Percentiles rank a stretch among this genome's conserved stretches.
phyloP scores from a whole-genome alignment of 1,140 invertebrate species.

The Heliconius melpomene region DNA sequence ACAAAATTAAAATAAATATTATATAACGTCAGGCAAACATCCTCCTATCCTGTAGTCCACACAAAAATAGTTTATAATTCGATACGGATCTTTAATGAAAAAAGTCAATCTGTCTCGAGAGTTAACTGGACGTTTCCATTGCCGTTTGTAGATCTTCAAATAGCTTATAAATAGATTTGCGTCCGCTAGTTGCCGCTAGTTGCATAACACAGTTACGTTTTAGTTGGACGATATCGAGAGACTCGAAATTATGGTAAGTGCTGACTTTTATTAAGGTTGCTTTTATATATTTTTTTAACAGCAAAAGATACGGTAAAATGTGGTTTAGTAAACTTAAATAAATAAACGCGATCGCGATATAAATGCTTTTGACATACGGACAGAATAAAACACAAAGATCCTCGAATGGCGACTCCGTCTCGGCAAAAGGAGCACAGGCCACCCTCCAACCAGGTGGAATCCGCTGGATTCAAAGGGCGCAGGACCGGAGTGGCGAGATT shows the following conservation, averaged over 20 bases:
- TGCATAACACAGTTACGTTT: conserved; percentile 2
- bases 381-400: too few species aligned
- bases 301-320: background rate
- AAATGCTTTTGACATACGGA: too few species aligned
- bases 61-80: background rate
- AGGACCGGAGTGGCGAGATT: too few species aligned
- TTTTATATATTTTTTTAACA: background rate
- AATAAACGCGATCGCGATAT: too few species aligned
- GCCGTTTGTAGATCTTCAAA: conserved; percentile 15
- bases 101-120: conserved; percentile 17
- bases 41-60: background rate
- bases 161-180: conserved; percentile 19
- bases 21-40: background rate
- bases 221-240: background rate
- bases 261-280: background rate
- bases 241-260: conserved; percentile 8
- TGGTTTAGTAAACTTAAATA: too few species aligned
- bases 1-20: too few species aligned
- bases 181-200: background rate
- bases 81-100: background rate
- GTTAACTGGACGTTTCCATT: background rate
- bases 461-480: too few species aligned
- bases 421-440: too few species aligned
- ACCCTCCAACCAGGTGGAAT: too few species aligned
- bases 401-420: too few species aligned